phyloP scores from a whole-genome alignment of 2,113 vertebrate species.

The Aldabrachelys gigantea region DNA sequence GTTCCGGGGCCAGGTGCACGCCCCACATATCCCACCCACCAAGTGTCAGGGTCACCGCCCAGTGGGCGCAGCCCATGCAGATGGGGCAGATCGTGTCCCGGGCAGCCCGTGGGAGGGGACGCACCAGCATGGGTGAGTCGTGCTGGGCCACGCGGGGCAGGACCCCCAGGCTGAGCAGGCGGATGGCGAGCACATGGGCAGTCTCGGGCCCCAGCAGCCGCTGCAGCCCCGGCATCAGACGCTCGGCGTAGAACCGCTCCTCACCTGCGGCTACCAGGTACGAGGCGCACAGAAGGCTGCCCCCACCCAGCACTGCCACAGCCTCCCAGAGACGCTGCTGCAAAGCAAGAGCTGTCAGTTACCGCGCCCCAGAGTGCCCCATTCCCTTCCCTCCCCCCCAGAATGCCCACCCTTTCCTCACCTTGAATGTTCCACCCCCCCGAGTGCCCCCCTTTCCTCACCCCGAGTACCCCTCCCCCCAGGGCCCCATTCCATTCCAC shows the following conservation, averaged over 20 bases:
- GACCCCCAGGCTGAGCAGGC: constrained; percentile 80
- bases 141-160: constrained; percentile 80
- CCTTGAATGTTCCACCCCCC: too few relatives aligned
- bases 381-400: not conserved
- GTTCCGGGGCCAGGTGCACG: too few relatives aligned
- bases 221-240: constrained; percentile 87
- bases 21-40: too few relatives aligned
- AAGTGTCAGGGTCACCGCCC: too few relatives aligned
- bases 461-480: accelerated
- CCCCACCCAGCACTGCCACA: too few relatives aligned
- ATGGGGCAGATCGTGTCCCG: too few relatives aligned
- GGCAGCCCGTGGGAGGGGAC: not conserved
- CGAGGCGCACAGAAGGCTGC: not conserved
- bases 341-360: constrained; percentile 81
- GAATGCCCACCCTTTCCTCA: not conserved
- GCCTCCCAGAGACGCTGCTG: constrained; percentile 55
- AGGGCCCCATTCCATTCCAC: too few relatives aligned
- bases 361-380: not conserved
- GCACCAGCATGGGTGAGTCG: constrained; percentile 85
- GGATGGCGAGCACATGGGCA: constrained; percentile 83
- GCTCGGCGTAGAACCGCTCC: constrained; percentile 86
- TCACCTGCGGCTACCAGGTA: constrained; percentile 67
- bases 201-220: constrained; percentile 84
- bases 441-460: too few relatives aligned
- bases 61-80: too few relatives aligned